Conservation (phyloP, 2,113 vertebrate species). For the Prinia subflava region DNA sequence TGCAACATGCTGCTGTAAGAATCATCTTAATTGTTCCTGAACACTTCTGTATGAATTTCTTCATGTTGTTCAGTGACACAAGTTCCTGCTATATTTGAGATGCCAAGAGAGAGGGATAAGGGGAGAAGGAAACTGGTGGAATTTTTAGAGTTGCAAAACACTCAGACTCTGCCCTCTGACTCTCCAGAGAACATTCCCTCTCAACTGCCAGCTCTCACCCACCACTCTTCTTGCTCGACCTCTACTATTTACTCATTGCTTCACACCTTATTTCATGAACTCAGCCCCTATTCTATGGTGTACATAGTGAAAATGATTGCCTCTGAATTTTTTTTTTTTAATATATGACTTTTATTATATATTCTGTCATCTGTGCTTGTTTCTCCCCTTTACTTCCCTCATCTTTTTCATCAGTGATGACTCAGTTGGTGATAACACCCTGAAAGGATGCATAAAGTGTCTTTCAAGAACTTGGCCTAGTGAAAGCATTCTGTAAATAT, state of each 20-base stretch:
- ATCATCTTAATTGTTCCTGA: not conserved
- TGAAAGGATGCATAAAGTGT: not conserved
- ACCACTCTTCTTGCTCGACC: not conserved
- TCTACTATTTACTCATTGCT: not conserved
- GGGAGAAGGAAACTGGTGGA: not conserved
- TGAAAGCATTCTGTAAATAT: not conserved
- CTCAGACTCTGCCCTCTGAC: not conserved
- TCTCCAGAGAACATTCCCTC: not conserved
- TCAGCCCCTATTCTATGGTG: not conserved
- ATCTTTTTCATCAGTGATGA: not conserved
- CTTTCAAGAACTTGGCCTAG: not conserved
- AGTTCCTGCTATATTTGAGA: not conserved
- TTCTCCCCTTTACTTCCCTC: not conserved
- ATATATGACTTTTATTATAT: not conserved
- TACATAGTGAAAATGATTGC: not conserved
- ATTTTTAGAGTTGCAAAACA: not conserved
- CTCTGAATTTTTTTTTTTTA: not conserved
- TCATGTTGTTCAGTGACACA: not conserved
- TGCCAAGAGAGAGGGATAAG: not conserved
- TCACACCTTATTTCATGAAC: not conserved
- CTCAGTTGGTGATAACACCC: not conserved
- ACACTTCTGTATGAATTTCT: not conserved
- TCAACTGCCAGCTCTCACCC: not conserved
- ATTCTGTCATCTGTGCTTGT: not conserved
- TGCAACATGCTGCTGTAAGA: not conserved